Conservation (phyloP, 2,113 vertebrate genomes). For the Ceyx melanurus region DNA sequence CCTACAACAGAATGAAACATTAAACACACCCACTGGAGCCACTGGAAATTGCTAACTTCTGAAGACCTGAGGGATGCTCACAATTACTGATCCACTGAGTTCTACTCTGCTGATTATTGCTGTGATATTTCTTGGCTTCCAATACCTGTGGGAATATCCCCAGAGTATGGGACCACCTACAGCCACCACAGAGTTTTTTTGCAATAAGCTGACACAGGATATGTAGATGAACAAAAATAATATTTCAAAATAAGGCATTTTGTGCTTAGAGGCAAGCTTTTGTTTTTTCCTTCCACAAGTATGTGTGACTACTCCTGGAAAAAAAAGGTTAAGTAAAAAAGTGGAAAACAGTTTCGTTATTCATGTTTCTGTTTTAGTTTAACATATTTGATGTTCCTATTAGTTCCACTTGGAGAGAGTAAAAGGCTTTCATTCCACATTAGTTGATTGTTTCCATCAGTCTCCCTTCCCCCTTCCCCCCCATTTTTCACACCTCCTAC, state of each 20-base stretch:
- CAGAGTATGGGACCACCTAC: background rate
- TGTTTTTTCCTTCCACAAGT: background rate
- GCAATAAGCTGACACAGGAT: background rate
- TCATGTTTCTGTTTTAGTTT: constrained; percentile 53
- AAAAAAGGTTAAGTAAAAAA: background rate
- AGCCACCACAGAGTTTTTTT: background rate
- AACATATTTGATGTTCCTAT: constrained; percentile 57
- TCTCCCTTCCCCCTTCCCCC: constrained; percentile 3
- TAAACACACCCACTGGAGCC: background rate
- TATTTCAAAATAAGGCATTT: background rate
- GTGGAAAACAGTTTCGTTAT: background rate
- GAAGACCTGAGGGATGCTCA: background rate
- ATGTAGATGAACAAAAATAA: background rate
- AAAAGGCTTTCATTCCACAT: constrained; percentile 59
- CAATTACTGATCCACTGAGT: background rate
- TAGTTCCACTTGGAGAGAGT: constrained; percentile 54
- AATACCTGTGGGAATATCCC: background rate
- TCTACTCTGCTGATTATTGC: background rate
- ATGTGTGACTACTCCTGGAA: background rate
- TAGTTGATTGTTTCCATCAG: constrained; percentile 68
- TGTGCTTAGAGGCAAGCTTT: background rate
- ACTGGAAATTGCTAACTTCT: background rate
- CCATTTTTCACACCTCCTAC: constrained; percentile 72
- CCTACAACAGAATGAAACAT: constrained; percentile 7
- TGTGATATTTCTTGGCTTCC: background rate